These are phyloP conservation scores for Merodon equestris DNA, from an alignment of 2,888 invertebrate genomes.

Conservation along the genomic window DNA sequence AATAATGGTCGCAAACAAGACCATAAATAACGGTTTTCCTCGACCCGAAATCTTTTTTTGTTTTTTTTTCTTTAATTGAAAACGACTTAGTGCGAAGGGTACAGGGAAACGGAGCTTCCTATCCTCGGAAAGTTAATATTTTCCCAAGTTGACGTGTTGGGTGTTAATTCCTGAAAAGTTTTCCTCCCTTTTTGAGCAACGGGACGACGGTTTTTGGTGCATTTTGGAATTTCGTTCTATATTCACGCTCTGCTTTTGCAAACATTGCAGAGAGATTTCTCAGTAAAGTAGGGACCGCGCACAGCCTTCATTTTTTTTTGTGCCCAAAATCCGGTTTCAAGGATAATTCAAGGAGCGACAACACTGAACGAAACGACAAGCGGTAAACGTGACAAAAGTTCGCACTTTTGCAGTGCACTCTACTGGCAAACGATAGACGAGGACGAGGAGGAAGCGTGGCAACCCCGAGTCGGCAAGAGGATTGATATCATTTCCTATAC, in stretches of 20 bases:
- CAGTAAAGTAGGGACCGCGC: not conserved
- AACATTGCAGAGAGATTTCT: conserved; percentile 52
- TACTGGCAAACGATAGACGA: too few species aligned
- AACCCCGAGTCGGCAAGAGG: too few species aligned
- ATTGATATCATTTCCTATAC: conserved; percentile 40
- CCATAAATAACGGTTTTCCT: conserved; percentile 53
- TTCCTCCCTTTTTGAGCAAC: conserved; percentile 14
- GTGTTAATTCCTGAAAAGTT: conserved; percentile 56
- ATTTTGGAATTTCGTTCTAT: conserved; percentile 33
- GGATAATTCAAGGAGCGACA: conserved; percentile 55
- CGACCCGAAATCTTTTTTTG: conserved; percentile 24
- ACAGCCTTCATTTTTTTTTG: not conserved
- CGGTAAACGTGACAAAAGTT: conserved; percentile 63
- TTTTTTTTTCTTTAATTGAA: conserved; percentile 48
- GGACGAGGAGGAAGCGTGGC: too few species aligned
- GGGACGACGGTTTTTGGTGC: too few species aligned
- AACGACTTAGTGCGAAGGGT: conserved; percentile 36
- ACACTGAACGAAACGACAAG: conserved; percentile 26
- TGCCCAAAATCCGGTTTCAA: conserved; percentile 16
- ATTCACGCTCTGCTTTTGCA: conserved; percentile 51
- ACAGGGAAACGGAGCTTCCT: conserved; percentile 8
- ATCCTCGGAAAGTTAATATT: conserved; percentile 52
- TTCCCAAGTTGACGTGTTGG: conserved; percentile 58
- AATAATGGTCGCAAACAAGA: conserved; percentile 57
- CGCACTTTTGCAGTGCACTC: conserved; percentile 47